Conservation (phyloP, 1,140 invertebrate genomes). For the Papilio dardanus region DNA sequence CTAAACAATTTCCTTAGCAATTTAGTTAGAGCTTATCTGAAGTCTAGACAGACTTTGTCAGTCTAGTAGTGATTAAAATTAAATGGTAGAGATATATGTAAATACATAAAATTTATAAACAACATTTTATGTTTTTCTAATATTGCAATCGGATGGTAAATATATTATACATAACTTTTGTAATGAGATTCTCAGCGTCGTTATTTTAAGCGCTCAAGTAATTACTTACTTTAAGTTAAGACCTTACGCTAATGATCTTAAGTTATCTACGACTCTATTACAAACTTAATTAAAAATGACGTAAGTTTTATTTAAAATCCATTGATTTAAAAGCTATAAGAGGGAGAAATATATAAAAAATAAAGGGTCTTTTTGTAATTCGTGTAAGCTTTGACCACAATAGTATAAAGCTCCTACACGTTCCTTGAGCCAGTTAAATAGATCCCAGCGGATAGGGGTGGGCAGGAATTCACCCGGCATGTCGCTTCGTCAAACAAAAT, state of each 20-base stretch:
- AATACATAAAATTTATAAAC: no score
- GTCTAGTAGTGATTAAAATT: neutral
- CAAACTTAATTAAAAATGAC: neutral
- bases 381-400: slow-evolving; percentile 20
- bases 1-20: slow-evolving; percentile 14
- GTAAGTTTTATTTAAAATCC: neutral
- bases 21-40: neutral
- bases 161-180: no score
- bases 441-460: slow-evolving; percentile 39
- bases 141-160: neutral
- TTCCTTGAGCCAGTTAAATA: slow-evolving; percentile 48
- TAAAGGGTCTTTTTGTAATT: neutral
- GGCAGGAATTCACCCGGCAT: slow-evolving; percentile 46
- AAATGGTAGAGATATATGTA: no score
- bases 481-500: slow-evolving; percentile 38
- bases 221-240: neutral
- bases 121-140: no score
- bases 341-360: neutral
- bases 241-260: neutral
- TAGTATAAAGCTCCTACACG: slow-evolving; percentile 42
- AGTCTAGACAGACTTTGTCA: neutral
- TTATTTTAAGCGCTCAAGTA: neutral
- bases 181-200: neutral
- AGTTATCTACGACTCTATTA: neutral
- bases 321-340: neutral